Evolutionary conservation across 2,797 vertebrate genomes (phyloP).

Genomic region (Dromococcyx pavoninus): DNA sequence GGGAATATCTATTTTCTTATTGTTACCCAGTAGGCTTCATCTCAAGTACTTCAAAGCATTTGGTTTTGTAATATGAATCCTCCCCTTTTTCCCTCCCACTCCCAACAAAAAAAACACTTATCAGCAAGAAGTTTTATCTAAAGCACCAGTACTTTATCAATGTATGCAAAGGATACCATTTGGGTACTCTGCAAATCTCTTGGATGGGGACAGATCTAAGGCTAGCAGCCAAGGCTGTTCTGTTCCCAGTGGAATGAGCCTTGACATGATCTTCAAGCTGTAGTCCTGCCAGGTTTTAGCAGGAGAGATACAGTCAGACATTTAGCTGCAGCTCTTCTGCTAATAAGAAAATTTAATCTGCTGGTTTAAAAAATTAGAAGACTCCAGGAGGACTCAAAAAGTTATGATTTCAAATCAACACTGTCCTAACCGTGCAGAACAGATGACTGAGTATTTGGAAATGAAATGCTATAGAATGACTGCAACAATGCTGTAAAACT

Average conservation of each 20-base stretch:
- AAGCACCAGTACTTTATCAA: conserved; percentile 5
- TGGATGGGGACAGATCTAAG: conserved; percentile 10
- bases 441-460: neutral
- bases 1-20: conserved; percentile 15
- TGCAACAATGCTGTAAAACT: neutral
- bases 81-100: neutral
- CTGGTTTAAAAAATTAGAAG: neutral
- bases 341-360: neutral
- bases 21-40: neutral
- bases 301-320: neutral
- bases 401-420: neutral
- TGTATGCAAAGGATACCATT: conserved; percentile 8
- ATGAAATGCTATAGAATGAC: neutral
- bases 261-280: conserved; percentile 50
- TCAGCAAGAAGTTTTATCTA: neutral
- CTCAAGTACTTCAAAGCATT: neutral
- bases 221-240: conserved; percentile 55
- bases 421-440: neutral
- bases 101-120: neutral
- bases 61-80: neutral
- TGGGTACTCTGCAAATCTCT: conserved; percentile 24
- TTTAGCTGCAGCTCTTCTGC: neutral
- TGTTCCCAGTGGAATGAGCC: conserved; percentile 29
- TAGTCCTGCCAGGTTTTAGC: conserved; percentile 7
- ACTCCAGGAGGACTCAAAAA: neutral